A percentile compares a stretch with the other conserved stretches of the same genome.
phyloP scores from a whole-genome alignment of 92 coral and sea anemone species.

The Zoanthus sansibaricus region DNA sequence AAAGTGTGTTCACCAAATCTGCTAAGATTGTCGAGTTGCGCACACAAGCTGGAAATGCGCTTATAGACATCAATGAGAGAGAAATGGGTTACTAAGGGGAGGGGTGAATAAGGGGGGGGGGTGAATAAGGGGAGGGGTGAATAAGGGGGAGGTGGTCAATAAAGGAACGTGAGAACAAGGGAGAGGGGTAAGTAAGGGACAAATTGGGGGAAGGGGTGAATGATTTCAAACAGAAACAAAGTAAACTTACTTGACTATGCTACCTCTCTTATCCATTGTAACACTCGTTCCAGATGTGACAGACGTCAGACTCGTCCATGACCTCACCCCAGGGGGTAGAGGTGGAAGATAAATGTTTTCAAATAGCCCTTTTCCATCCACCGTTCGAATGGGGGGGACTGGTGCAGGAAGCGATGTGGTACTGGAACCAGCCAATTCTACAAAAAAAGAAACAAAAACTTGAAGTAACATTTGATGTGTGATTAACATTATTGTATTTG shows the following conservation, averaged over 20 bases:
- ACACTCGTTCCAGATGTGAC: slow-evolving; percentile 38
- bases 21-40: too few species aligned
- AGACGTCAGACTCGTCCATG: slow-evolving; percentile 68
- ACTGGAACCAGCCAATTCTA: slow-evolving; percentile 16
- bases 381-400: slow-evolving; percentile 78
- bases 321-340: slow-evolving; percentile 79
- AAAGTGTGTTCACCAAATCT: too few species aligned
- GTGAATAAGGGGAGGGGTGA: too few species aligned
- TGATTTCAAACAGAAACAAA: not conserved
- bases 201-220: not conserved
- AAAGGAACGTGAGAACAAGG: too few species aligned
- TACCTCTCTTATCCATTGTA: slow-evolving; percentile 50
- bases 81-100: too few species aligned
- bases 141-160: too few species aligned
- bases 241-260: slow-evolving; percentile 50
- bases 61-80: too few species aligned
- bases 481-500: too few species aligned
- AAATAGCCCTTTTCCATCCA: slow-evolving; percentile 84
- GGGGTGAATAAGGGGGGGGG: too few species aligned
- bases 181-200: too few species aligned
- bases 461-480: not conserved
- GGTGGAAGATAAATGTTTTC: slow-evolving; percentile 89
- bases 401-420: slow-evolving; percentile 62
- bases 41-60: too few species aligned
- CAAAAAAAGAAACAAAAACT: not conserved